Evolutionary conservation across 2,113 vertebrate species (phyloP), one percentile per base, ranked within the genome.

Genomic region (Heterocephalus glaber): DNA sequence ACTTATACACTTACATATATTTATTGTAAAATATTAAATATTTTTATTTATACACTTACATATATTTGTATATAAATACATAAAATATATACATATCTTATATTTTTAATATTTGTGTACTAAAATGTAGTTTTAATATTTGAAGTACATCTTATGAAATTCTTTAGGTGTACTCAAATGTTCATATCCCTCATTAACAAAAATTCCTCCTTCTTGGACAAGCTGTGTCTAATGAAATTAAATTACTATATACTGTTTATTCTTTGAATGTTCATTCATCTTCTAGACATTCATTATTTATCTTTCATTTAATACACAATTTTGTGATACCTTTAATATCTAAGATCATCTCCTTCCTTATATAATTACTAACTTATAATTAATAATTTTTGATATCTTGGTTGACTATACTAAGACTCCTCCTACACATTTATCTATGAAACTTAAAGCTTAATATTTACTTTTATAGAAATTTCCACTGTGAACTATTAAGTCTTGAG

Each of bases 401-500:
- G 74, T 38, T 76, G 11, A 38, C 52, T 58, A 11, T 68, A 83
- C 35, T 74, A 60, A 83, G 17, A 90, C 82, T 74, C 2, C 30
- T 5, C 7, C 79, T 93, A 81, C 70, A 14, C 3, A 63, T 90
- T 82, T 49, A 47, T 90, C 24, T 81, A 5, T 80, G 63, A 90
- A 87, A 58, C 26, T 72, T 90, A 41, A 81, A 83, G 24, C 28
- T 49, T 76, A 83, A 52, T 86, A 86, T 22, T 61, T 86, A 13
- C 68, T 94, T 65, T 85, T 52, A 70, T 92, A 77, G 19, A 44
- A 91, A 95, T 92, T 86, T 90, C 52, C 89, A 17, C 41, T 87
- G 17, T 44, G 58, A 81, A 63, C 16, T 80, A 68, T 17, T 65
- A 16, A 83, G 30, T 58, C 38, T 44, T 86, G 19, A 74, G 56